Percentiles rank a stretch among this genome's conserved stretches.
Evolutionary conservation across 1,140 invertebrate genomes (phyloP).

Genomic region (Zaprionus taronus): DNA sequence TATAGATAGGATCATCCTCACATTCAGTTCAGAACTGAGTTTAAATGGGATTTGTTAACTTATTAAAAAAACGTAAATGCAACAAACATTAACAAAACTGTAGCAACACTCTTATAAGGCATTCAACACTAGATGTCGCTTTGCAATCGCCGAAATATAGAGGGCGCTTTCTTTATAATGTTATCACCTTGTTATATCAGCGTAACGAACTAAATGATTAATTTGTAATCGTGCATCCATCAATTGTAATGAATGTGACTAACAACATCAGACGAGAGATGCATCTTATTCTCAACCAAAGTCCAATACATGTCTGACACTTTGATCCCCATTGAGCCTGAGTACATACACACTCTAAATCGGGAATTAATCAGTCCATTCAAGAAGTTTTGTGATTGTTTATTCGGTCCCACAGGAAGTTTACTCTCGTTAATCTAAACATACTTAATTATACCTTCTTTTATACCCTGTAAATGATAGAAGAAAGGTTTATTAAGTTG

Average conservation of each 20-base stretch:
- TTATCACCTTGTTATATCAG: neutral
- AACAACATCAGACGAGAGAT: slow-evolving; percentile 1
- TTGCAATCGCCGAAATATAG: neutral
- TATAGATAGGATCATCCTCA: slow-evolving; percentile 47
- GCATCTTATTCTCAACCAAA: neutral
- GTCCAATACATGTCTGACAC: neutral
- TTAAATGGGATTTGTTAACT: slow-evolving; percentile 51
- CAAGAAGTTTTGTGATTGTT: too few relatives aligned
- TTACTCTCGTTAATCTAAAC: too few relatives aligned
- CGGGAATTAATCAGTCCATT: too few relatives aligned
- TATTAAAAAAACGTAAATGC: slow-evolving; percentile 64
- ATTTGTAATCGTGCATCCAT: neutral
- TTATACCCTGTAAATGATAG: too few relatives aligned
- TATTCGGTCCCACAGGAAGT: too few relatives aligned
- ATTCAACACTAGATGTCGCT: neutral
- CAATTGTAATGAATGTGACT: neutral
- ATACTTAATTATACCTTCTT: too few relatives aligned
- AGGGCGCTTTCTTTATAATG: neutral
- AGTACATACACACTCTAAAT: too few relatives aligned
- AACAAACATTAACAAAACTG: slow-evolving; percentile 25
- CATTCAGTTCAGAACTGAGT: slow-evolving; percentile 53
- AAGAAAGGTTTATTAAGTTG: too few relatives aligned
- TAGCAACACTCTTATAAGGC: neutral
- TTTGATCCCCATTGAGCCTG: neutral
- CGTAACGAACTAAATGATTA: neutral